Percentiles rank a stretch among this genome's conserved stretches.
phyloP scores from a whole-genome alignment of 2,888 invertebrate species.

The Toxonevra muliebris region DNA sequence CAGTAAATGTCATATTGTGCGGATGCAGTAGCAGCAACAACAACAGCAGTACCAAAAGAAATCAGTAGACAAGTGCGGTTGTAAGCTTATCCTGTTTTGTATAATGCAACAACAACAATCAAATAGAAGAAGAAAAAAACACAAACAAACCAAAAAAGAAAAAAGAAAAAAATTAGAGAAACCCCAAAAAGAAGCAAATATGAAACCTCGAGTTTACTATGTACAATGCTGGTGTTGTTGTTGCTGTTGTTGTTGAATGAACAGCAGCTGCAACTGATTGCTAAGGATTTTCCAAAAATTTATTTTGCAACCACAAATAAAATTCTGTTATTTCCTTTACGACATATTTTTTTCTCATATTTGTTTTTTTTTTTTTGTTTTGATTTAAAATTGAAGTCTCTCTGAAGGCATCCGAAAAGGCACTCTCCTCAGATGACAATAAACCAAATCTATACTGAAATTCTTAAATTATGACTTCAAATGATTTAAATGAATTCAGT shows the following conservation, averaged over 20 bases:
- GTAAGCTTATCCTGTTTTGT: slow-evolving; percentile 49
- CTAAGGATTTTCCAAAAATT: slow-evolving; percentile 34
- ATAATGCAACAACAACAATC: slow-evolving; percentile 20
- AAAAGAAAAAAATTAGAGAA: no score
- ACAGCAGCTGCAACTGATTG: slow-evolving; percentile 38
- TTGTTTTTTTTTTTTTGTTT: slow-evolving; percentile 3
- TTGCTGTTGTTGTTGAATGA: background rate
- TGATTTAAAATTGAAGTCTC: no score
- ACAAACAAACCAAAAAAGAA: background rate
- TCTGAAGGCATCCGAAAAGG: no score
- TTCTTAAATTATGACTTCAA: no score
- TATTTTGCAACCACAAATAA: slow-evolving; percentile 34
- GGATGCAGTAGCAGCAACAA: background rate
- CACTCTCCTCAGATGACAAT: no score
- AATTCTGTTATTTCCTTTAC: slow-evolving; percentile 17
- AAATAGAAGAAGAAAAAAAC: slow-evolving; percentile 29
- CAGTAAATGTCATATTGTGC: slow-evolving; percentile 5
- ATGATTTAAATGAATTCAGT: no score
- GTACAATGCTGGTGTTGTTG: background rate
- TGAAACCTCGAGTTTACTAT: background rate
- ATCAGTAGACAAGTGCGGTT: slow-evolving; percentile 39
- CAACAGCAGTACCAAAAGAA: slow-evolving; percentile 41
- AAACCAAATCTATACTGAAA: no score
- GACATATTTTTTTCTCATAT: slow-evolving; percentile 2
- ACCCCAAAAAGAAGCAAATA: no score